These are phyloP conservation scores for Escarpia spicata DNA, from an alignment of 2,888 invertebrate genomes.

Conservation along the genomic window DNA sequence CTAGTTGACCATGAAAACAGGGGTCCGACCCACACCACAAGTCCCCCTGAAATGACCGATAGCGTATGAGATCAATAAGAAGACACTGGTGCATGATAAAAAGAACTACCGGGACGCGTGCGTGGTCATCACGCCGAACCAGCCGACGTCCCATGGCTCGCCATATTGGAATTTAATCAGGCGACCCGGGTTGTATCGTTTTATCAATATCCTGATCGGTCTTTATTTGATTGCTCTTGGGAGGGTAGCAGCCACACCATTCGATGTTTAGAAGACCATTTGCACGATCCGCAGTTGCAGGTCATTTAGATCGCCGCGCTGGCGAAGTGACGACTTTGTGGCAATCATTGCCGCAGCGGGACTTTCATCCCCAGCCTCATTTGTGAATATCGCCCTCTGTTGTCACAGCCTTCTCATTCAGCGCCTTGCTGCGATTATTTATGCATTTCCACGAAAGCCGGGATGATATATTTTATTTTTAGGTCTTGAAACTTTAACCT, in stretches of 20 bases:
- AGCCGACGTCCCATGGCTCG: background rate
- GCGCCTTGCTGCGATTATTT: background rate
- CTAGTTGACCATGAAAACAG: background rate
- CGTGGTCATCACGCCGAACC: background rate
- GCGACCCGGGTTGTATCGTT: constrained; percentile 4
- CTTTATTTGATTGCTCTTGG: constrained; percentile 6
- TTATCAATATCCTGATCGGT: constrained; percentile 12
- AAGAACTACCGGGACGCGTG: background rate
- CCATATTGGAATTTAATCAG: constrained; percentile 13
- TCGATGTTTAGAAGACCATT: constrained; percentile 2
- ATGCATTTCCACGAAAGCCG: background rate
- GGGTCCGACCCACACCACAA: background rate
- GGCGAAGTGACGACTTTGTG: background rate
- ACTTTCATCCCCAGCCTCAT: background rate
- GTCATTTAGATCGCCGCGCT: background rate
- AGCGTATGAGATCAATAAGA: background rate
- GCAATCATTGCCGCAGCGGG: background rate
- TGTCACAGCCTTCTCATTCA: background rate
- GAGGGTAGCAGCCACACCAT: background rate
- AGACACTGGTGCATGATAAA: background rate
- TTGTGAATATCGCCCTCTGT: background rate
- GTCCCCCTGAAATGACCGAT: background rate
- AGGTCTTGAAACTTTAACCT: background rate
- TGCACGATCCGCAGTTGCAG: background rate
- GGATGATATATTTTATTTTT: background rate